These are phyloP conservation scores for Fregata magnificens DNA, from an alignment of 2,113 vertebrate species.

Conservation along the genomic window DNA sequence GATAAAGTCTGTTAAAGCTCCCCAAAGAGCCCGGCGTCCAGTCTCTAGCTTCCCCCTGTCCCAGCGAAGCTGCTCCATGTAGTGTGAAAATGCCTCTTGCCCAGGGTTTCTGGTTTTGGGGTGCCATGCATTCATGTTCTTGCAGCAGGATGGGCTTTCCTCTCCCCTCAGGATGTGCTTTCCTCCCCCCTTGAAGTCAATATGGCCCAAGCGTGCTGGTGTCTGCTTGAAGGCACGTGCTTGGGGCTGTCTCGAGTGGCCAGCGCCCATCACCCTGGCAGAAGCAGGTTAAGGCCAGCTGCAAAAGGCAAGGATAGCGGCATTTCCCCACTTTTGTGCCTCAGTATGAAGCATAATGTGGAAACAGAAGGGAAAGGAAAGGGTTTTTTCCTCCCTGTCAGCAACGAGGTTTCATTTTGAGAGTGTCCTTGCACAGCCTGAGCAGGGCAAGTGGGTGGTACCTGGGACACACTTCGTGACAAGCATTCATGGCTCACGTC, in stretches of 20 bases:
- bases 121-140: fast-evolving
- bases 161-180: background rate
- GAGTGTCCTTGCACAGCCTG: background rate
- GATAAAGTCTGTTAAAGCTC: background rate
- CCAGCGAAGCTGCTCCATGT: fast-evolving
- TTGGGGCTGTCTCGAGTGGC: fast-evolving
- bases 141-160: background rate
- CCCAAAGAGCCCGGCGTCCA: background rate
- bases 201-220: background rate
- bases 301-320: background rate
- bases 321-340: background rate
- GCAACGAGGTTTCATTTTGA: background rate
- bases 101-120: background rate
- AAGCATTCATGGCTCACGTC: fast-evolving
- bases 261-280: no score
- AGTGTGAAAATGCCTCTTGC: background rate
- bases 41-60: background rate
- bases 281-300: background rate
- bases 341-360: background rate
- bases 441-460: background rate
- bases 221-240: background rate
- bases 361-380: background rate
- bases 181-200: background rate
- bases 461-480: fast-evolving
- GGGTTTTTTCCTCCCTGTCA: background rate